Conservation (phyloP, 2,888 invertebrate genomes). For the Cosmorhoe ocellata region DNA sequence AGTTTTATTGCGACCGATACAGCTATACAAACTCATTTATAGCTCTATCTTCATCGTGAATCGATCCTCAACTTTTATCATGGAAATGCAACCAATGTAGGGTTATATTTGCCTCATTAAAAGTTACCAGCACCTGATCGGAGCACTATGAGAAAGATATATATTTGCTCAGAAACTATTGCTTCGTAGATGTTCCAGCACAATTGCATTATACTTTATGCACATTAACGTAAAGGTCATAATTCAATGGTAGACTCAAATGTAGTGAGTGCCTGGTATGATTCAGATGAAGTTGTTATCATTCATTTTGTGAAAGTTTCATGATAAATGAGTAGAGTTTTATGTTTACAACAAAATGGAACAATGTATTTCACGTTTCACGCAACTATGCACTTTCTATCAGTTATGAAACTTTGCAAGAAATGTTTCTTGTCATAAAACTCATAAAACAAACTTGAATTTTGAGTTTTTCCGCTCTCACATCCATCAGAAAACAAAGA, state of each 20-base stretch:
- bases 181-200: conserved; percentile 2
- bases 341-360: conserved; percentile 53
- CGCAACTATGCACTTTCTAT: conserved; percentile 36
- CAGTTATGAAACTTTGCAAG: conserved; percentile 27
- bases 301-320: conserved; percentile 63
- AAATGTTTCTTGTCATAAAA: conserved; percentile 26
- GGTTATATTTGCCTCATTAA: conserved; percentile 54
- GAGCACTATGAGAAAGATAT: conserved; percentile 22
- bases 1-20: conserved; percentile 24
- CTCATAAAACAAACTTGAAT: conserved; percentile 15
- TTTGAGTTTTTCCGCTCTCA: conserved; percentile 6
- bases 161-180: conserved; percentile 14
- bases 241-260: conserved; percentile 19
- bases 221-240: conserved; percentile 4
- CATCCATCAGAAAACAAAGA: background rate
- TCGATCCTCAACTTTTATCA: conserved; percentile 30
- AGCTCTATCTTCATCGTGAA: conserved; percentile 30
- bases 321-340: conserved; percentile 67
- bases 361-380: conserved; percentile 50
- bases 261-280: conserved; percentile 15
- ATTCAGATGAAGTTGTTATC: conserved; percentile 61
- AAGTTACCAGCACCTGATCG: conserved; percentile 47
- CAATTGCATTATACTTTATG: background rate
- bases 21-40: conserved; percentile 28
- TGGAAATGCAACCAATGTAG: conserved; percentile 41